Conservation (phyloP, 2,888 invertebrate species). For the Sabatieria punctata region DNA sequence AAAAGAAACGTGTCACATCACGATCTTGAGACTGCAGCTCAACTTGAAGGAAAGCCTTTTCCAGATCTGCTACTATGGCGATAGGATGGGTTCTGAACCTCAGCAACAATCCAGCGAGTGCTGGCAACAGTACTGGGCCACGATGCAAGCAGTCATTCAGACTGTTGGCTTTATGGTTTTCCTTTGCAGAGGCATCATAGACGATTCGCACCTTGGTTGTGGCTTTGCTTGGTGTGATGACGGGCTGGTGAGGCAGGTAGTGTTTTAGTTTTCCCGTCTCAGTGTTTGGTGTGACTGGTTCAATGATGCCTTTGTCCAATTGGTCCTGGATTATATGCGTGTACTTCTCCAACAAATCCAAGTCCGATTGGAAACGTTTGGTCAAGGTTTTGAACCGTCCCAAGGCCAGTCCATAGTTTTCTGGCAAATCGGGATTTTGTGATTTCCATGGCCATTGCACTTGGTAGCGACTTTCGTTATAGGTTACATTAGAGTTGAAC, state of each 20-base stretch:
- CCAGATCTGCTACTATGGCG: background rate
- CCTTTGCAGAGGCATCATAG: constrained; percentile 6
- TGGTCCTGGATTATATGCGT: constrained; percentile 10
- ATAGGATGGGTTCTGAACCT: background rate
- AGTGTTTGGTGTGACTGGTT: constrained; percentile 1
- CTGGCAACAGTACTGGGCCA: background rate
- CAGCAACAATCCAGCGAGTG: background rate
- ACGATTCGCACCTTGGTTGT: constrained; percentile 5
- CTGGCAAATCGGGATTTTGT: too few species aligned
- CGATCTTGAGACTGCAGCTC: background rate
- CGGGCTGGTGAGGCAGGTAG: constrained; percentile 7
- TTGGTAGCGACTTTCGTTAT: too few species aligned
- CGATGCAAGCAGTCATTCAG: background rate
- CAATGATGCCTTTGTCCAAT: constrained; percentile 8
- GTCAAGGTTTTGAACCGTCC: too few species aligned
- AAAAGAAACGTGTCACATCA: background rate
- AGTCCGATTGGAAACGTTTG: too few species aligned
- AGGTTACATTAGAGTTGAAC: too few species aligned
- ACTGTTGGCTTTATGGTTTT: background rate
- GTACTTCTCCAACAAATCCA: too few species aligned
- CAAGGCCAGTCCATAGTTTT: too few species aligned
- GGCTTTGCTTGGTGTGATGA: constrained; percentile 3
- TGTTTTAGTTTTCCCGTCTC: background rate
- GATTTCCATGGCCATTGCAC: too few species aligned
- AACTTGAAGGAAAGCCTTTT: background rate